Conservation (phyloP, 2,888 invertebrate species). For the Choreutis nemorana region DNA sequence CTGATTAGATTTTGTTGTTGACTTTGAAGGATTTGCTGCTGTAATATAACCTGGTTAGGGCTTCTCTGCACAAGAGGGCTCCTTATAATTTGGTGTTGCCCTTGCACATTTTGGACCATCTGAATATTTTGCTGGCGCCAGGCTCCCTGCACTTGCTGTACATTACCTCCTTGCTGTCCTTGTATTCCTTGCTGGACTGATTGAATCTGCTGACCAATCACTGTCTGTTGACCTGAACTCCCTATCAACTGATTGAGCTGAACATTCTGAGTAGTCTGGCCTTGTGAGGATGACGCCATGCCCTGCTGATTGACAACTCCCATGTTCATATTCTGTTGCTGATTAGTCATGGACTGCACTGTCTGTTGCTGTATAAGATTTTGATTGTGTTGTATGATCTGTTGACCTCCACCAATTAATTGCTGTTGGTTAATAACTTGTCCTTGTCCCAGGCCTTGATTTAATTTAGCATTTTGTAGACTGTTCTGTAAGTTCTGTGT, state of each 20-base stretch:
- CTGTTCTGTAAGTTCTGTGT: constrained; percentile 46
- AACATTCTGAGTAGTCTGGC: constrained; percentile 37
- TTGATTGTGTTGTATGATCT: constrained; percentile 45
- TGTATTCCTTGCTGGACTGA: constrained; percentile 54
- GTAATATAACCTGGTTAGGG: constrained; percentile 59
- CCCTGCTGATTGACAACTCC: constrained; percentile 50
- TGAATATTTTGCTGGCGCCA: constrained; percentile 62
- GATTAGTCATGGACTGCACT: constrained; percentile 46
- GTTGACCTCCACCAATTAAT: constrained; percentile 58
- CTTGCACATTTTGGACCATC: constrained; percentile 60
- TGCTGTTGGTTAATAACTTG: constrained; percentile 52
- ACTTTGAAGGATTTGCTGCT: constrained; percentile 67
- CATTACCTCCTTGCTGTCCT: constrained; percentile 38
- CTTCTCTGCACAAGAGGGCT: constrained; percentile 53
- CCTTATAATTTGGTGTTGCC: constrained; percentile 59
- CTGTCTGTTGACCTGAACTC: constrained; percentile 39
- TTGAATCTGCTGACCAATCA: constrained; percentile 58
- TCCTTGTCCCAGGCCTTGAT: constrained; percentile 43
- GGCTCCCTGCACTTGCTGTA: constrained; percentile 40
- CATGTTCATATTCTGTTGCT: constrained; percentile 55
- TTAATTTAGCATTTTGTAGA: constrained; percentile 55
- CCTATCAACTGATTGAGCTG: constrained; percentile 55
- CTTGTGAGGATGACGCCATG: constrained; percentile 44
- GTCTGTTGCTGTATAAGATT: constrained; percentile 51
- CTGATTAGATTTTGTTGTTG: constrained; percentile 53